Base-by-base conservation (phyloP, 2,888 invertebrate genomes). In the Hydrotaea diabolus region DNA sequence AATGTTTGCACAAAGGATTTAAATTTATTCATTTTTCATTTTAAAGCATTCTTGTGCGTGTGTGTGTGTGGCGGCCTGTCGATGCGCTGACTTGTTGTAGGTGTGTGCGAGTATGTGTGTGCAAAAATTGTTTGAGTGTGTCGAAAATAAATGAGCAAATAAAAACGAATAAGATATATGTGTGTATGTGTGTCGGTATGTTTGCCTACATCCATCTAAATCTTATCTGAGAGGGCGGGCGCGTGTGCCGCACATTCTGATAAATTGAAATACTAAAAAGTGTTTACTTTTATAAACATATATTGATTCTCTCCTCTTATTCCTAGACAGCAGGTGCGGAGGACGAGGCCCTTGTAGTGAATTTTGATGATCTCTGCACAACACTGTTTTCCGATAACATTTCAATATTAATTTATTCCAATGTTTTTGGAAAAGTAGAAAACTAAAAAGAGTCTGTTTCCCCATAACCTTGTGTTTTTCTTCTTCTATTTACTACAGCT, bases 1-100 rank as follows among this genome's bases (percentile, higher is more conserved):
- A 80, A 75, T 74, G 74, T 66, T 75, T 69, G 55, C 69, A 43
- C 55, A 69, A 80, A 75, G 46, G 75, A 80, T 74, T 75, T 75
- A 66, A 64, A 53, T 31, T 19, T 36, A 74, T 31, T 64, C 43
- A 66, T 80, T 73, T 80, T 75, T 75, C 55, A 66, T 55, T 55
- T 57, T 8, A 23, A 55, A 53, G 5, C 15, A 59, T 59, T 59
- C 15, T 8, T n/a, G n/a, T n/a, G n/a, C n/a, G n/a, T n/a, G n/a
- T n/a, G n/a, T n/a, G 26, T 13, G 11, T 8, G 23, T 23, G 46
- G 17, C 39, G 4, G 13, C 31, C 31, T 23, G 57, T n/a, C 7
- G n/a, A 55, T 59, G 26, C 15, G 13, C 1, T 26, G 5, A 21
- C 21, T 19, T 55, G 23, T 59, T 17, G 59, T 31, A 2, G 53